Evolutionary conservation across 2,888 invertebrate species (phyloP).

Genomic region (Escarpia spicata): DNA sequence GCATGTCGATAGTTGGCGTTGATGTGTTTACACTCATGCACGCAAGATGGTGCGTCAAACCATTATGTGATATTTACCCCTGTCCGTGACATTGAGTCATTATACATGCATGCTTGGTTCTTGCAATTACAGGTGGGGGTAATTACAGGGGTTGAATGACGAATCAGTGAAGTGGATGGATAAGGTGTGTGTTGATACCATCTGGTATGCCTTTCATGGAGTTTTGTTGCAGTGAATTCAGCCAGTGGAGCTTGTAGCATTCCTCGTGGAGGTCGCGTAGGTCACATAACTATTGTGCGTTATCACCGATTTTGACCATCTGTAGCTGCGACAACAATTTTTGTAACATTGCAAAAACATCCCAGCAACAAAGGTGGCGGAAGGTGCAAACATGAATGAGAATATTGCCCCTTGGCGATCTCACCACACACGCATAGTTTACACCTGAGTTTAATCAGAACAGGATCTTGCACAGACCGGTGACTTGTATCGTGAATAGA

Average conservation of each 20-base stretch:
- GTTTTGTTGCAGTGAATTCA: neutral
- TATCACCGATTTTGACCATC: neutral
- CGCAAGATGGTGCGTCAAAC: neutral
- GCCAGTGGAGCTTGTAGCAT: neutral
- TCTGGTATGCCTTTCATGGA: neutral
- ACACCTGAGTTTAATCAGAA: neutral
- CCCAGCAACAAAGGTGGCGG: neutral
- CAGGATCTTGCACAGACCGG: neutral
- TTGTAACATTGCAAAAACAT: neutral
- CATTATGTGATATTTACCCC: constrained; percentile 12
- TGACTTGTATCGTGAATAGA: neutral
- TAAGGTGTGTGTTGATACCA: neutral
- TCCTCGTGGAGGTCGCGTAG: neutral
- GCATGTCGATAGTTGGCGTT: neutral
- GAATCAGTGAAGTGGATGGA: neutral
- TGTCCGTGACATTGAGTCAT: neutral
- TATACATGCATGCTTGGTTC: neutral
- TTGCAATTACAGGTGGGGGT: neutral
- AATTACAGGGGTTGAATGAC: neutral
- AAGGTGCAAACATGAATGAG: neutral
- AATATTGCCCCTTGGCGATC: neutral
- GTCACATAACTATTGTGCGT: neutral
- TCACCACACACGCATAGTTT: neutral
- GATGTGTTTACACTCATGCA: neutral
- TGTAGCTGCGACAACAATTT: neutral